Evolutionary conservation across 2,113 vertebrate species (phyloP).

Genomic region (Chaetorhynchus papuensis): DNA sequence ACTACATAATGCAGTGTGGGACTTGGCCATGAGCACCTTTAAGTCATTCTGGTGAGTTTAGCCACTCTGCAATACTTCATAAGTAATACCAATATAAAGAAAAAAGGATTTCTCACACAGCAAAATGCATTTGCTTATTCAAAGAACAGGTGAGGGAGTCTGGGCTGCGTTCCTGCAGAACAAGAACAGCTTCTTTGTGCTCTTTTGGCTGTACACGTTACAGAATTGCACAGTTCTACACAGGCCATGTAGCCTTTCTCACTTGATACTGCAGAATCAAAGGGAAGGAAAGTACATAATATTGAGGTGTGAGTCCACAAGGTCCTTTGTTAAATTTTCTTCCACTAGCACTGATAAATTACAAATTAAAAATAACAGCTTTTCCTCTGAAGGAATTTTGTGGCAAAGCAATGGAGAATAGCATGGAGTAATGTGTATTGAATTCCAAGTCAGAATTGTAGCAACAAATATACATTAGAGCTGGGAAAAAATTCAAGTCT

Average conservation of each 20-base stretch:
- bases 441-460: background rate
- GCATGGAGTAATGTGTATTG: background rate
- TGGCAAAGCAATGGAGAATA: background rate
- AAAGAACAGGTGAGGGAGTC: background rate
- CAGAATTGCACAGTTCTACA: background rate
- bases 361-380: constrained; percentile 58
- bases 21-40: background rate
- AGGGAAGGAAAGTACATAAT: constrained; percentile 22
- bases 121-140: background rate
- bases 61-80: background rate
- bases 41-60: background rate
- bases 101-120: background rate
- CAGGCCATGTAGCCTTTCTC: background rate
- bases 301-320: background rate
- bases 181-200: background rate
- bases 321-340: background rate
- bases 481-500: background rate
- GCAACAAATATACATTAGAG: background rate
- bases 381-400: background rate
- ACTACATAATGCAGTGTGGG: background rate
- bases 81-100: background rate
- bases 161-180: background rate
- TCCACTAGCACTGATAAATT: constrained; percentile 40
- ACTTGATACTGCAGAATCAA: constrained; percentile 1
- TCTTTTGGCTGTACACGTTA: background rate